Evolutionary conservation across 2,797 vertebrate genomes (phyloP).

Genomic region (Capromys pilorides): DNA sequence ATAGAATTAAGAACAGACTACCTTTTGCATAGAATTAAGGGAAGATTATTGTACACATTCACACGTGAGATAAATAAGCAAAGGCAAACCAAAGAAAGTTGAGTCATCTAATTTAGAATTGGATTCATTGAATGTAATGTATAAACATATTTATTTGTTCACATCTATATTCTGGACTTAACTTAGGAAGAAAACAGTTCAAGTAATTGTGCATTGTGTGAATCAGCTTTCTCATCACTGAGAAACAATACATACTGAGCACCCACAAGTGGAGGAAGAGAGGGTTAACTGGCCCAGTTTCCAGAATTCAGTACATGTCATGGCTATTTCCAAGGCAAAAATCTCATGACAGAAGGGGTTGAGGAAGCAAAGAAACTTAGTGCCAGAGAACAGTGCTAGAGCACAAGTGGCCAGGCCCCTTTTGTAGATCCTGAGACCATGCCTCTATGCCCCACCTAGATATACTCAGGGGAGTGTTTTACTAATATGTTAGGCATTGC

Average conservation of each 20-base stretch:
- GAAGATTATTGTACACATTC: background rate
- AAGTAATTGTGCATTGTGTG: background rate
- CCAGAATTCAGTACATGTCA: background rate
- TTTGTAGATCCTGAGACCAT: background rate
- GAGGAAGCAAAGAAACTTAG: background rate
- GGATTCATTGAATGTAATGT: background rate
- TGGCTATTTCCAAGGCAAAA: background rate
- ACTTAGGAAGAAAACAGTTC: background rate
- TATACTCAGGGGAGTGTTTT: background rate
- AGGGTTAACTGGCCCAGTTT: background rate
- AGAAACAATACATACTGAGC: background rate
- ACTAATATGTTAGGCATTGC: background rate
- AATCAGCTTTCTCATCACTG: background rate
- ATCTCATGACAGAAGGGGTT: background rate
- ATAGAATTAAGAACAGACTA: background rate
- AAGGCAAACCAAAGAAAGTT: background rate
- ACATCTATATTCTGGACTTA: slow-evolving; percentile 29
- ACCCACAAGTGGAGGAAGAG: background rate
- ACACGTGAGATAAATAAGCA: background rate
- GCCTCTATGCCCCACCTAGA: background rate
- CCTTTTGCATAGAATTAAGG: background rate
- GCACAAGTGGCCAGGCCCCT: background rate
- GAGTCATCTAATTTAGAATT: slow-evolving; percentile 21
- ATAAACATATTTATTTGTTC: background rate
- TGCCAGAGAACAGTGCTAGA: background rate